Percentiles rank a stretch among this genome's conserved stretches.
phyloP scores from a whole-genome alignment of 2,888 invertebrate species.

The Himalopsyche anomala region DNA sequence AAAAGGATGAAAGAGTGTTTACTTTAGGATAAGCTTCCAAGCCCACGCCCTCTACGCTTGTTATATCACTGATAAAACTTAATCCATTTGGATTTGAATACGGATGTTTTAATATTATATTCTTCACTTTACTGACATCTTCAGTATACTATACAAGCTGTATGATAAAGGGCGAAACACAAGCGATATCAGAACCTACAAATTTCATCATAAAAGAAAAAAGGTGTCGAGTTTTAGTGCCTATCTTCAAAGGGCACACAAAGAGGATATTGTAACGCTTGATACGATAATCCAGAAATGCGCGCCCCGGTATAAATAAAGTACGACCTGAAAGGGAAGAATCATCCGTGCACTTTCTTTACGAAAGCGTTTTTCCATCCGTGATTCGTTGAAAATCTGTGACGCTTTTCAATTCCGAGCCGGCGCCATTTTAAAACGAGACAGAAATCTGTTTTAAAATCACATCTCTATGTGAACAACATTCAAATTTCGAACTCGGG shows the following conservation, averaged over 20 bases:
- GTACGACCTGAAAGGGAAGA: constrained; percentile 7
- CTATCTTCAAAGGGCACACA: constrained; percentile 3
- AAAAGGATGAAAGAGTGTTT: no score
- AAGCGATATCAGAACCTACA: neutral
- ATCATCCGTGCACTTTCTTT: constrained; percentile 24
- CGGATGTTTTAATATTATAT: no score
- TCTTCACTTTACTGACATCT: no score
- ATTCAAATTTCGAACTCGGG: constrained; percentile 19
- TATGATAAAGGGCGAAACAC: neutral
- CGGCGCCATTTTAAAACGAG: constrained; percentile 6
- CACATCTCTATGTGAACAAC: neutral
- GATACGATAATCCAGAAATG: constrained; percentile 31
- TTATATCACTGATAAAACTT: no score
- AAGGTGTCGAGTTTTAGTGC: constrained; percentile 27
- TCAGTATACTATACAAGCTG: no score
- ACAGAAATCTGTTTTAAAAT: constrained; percentile 36
- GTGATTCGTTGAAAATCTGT: constrained; percentile 13
- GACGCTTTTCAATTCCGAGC: constrained; percentile 21
- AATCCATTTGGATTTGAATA: no score
- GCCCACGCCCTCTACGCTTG: no score
- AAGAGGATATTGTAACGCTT: constrained; percentile 31
- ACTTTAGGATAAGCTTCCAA: no score
- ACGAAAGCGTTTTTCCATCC: neutral
- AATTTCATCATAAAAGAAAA: constrained; percentile 11
- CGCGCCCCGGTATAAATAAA: constrained; percentile 31